Evolutionary conservation across 2,888 invertebrate genomes (phyloP).

Genomic region (Diaperis boleti): DNA sequence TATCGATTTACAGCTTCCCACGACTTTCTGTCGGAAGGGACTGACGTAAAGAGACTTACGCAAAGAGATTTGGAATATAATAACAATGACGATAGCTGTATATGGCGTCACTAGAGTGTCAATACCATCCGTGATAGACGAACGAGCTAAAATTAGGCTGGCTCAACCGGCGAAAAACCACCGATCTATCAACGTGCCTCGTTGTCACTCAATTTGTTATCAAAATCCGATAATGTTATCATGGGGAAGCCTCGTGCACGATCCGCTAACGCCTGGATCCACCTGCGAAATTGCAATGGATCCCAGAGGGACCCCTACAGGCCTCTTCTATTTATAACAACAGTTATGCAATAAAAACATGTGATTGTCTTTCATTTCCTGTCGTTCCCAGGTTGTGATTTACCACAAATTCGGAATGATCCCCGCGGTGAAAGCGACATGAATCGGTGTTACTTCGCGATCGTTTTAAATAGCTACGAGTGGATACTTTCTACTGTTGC

Average conservation of each 20-base stretch:
- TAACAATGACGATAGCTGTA: constrained; percentile 1
- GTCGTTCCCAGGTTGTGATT: constrained; percentile 7
- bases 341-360: constrained; percentile 17
- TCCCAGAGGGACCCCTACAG: constrained; percentile 1
- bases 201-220: too few relatives aligned
- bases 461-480: too few relatives aligned
- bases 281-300: not conserved
- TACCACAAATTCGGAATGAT: too few relatives aligned
- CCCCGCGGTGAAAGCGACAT: not conserved
- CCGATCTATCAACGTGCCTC: too few relatives aligned
- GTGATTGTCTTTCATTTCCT: constrained; percentile 15
- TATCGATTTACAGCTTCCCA: constrained; percentile 6
- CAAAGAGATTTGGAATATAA: constrained; percentile 1
- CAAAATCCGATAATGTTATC: constrained; percentile 19
- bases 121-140: constrained; percentile 7
- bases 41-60: constrained; percentile 9
- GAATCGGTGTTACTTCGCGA: not conserved
- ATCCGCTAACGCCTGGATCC: not conserved
- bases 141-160: constrained; percentile 14
- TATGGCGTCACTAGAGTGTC: constrained; percentile 12
- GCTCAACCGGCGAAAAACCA: not conserved
- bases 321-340: constrained; percentile 27
- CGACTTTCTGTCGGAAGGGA: not conserved
- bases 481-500: not conserved
- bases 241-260: constrained; percentile 13